phyloP scores from a whole-genome alignment of 2,888 invertebrate species.

The Philereme vetulata region DNA sequence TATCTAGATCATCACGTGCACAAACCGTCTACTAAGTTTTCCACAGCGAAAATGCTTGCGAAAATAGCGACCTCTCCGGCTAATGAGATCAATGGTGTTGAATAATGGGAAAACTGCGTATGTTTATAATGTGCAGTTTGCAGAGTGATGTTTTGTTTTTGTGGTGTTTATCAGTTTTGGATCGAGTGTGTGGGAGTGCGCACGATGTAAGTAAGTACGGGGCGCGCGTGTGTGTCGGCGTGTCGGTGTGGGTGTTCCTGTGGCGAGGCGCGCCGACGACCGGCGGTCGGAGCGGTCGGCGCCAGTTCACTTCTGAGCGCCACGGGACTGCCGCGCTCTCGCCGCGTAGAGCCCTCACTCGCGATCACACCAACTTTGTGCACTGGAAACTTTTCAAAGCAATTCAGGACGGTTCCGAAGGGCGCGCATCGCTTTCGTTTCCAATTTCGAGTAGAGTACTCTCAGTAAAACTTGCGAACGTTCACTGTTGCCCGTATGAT shows the following conservation, averaged over 20 bases:
- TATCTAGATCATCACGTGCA: constrained; percentile 29
- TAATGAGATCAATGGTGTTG: constrained; percentile 38
- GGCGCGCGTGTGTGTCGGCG: constrained; percentile 47
- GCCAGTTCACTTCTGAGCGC: constrained; percentile 76
- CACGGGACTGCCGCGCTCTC: constrained; percentile 70
- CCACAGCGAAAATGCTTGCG: constrained; percentile 15
- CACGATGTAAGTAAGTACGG: constrained; percentile 45
- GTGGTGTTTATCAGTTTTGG: constrained; percentile 75
- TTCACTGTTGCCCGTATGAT: constrained; percentile 66
- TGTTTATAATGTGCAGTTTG: constrained; percentile 67
- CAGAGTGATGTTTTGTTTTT: constrained; percentile 71
- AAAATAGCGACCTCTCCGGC: constrained; percentile 10
- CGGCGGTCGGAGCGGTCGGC: constrained; percentile 49
- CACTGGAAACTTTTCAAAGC: constrained; percentile 81
- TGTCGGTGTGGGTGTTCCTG: constrained; percentile 68
- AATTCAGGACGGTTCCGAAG: constrained; percentile 60
- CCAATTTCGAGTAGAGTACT: constrained; percentile 54
- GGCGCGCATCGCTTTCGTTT: constrained; percentile 56
- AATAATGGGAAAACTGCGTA: constrained; percentile 50
- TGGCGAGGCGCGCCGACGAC: constrained; percentile 61
- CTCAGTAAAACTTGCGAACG: constrained; percentile 56
- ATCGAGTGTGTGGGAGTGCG: constrained; percentile 50
- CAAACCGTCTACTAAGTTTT: constrained; percentile 26
- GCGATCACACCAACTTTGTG: constrained; percentile 79
- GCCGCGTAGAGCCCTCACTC: constrained; percentile 67